phyloP scores from a whole-genome alignment of 2,113 vertebrate species.

The Ariopsis seemanni region DNA sequence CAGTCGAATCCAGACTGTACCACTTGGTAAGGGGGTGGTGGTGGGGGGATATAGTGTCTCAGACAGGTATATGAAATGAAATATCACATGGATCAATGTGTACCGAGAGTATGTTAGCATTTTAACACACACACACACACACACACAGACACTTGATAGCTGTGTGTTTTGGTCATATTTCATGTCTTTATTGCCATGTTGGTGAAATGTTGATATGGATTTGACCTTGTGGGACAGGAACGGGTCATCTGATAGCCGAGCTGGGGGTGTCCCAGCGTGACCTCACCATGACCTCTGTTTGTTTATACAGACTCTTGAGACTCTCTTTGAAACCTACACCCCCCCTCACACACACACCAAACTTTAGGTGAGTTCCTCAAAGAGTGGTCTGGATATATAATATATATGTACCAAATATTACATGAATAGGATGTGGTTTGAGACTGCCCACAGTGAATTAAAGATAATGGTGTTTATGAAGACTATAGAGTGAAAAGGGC shows the following conservation, averaged over 20 bases:
- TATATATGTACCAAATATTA: background rate
- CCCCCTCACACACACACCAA: background rate
- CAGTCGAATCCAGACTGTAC: background rate
- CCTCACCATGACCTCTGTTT: constrained; percentile 84
- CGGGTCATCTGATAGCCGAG: constrained; percentile 44
- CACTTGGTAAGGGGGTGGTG: background rate
- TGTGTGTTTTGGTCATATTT: constrained; percentile 20
- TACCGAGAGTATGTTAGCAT: background rate
- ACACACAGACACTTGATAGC: constrained; percentile 24
- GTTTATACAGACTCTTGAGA: constrained; percentile 86
- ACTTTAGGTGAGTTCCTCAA: background rate
- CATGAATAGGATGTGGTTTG: background rate
- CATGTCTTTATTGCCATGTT: constrained; percentile 19
- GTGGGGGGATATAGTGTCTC: background rate
- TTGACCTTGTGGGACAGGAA: constrained; percentile 53
- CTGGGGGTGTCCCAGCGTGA: constrained; percentile 67
- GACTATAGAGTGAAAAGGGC: background rate
- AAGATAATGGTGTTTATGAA: background rate
- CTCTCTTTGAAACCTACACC: constrained; percentile 68
- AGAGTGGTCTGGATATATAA: background rate
- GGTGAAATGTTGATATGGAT: constrained; percentile 53
- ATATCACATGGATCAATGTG: background rate
- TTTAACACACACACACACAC: background rate
- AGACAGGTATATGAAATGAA: constrained; percentile 8
- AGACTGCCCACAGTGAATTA: background rate